Evolutionary conservation across 2,888 invertebrate species (phyloP).

Genomic region (Pterostichus niger): DNA sequence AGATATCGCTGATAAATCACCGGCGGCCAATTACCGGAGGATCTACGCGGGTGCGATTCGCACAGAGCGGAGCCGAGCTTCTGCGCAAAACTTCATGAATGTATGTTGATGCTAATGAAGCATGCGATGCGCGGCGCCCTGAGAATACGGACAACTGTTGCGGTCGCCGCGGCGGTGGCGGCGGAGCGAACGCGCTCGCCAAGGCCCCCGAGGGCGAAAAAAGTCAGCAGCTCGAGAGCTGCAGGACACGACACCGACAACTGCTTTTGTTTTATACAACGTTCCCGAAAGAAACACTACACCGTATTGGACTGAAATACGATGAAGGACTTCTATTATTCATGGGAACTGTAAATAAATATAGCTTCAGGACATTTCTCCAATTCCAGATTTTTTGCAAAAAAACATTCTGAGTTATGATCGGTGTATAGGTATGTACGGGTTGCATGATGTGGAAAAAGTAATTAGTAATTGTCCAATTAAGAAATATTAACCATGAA

Average conservation of each 20-base stretch:
- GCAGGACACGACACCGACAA: conserved; percentile 3
- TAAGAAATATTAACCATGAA: conserved; percentile 38
- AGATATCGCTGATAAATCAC: conserved; percentile 67
- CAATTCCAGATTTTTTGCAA: conserved; percentile 9
- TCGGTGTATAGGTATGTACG: not conserved
- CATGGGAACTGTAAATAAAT: not conserved
- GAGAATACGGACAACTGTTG: conserved; percentile 66
- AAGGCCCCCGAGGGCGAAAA: not conserved
- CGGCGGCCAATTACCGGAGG: conserved; percentile 64
- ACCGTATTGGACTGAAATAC: conserved; percentile 23
- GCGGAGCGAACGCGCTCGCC: not conserved
- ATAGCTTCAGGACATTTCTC: conserved; percentile 2
- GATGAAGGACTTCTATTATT: conserved; percentile 18
- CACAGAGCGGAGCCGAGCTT: not conserved
- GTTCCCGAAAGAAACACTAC: not conserved
- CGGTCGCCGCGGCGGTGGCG: conserved; percentile 10
- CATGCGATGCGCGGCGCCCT: conserved; percentile 59
- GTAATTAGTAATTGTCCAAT: conserved; percentile 41
- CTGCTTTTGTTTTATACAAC: conserved; percentile 3
- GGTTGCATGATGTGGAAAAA: conserved; percentile 39
- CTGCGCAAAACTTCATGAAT: conserved; percentile 64
- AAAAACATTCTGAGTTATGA: not conserved
- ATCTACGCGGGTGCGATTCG: conserved; percentile 39
- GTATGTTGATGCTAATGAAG: conserved; percentile 66
- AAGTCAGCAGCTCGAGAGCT: conserved; percentile 8